Percentiles rank a stretch among this genome's conserved stretches.
These are phyloP conservation scores for Diadumene lineata DNA, from an alignment of 92 coral and sea anemone species.

Conservation along the genomic window DNA sequence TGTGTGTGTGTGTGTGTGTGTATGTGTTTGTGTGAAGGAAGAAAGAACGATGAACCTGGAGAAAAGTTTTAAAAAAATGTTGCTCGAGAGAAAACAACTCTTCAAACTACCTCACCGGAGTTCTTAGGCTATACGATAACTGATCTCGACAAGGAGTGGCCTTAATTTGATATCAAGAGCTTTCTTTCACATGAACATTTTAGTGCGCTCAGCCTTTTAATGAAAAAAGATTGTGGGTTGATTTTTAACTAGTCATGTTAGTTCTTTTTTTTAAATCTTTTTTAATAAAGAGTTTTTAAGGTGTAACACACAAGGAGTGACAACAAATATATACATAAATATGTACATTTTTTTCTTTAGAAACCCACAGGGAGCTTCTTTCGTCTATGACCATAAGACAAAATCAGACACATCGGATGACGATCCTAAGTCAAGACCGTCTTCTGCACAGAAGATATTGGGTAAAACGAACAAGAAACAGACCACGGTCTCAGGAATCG, in stretches of 20 bases:
- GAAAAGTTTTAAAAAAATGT: too few species aligned
- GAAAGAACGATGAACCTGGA: too few species aligned
- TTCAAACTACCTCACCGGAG: too few species aligned
- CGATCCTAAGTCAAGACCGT: background rate
- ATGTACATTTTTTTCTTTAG: background rate
- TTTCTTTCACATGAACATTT: too few species aligned
- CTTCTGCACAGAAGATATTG: background rate
- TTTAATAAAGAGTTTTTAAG: too few species aligned
- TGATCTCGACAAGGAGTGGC: too few species aligned
- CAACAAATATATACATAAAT: background rate
- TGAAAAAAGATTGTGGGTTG: background rate
- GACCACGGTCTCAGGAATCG: background rate
- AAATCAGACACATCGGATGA: background rate
- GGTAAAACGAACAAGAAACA: background rate
- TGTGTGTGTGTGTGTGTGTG: too few species aligned
- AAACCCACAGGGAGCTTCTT: background rate
- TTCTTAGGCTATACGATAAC: too few species aligned
- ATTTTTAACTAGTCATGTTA: background rate
- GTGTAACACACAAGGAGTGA: too few species aligned
- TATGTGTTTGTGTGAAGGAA: too few species aligned
- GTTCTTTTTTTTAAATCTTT: background rate
- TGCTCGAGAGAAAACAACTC: too few species aligned
- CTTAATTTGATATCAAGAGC: too few species aligned
- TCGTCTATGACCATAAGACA: background rate
- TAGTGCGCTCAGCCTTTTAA: background rate